Base-by-base conservation (phyloP, 1,140 invertebrate species). In the Venustaconcha ellipsiformis region DNA sequence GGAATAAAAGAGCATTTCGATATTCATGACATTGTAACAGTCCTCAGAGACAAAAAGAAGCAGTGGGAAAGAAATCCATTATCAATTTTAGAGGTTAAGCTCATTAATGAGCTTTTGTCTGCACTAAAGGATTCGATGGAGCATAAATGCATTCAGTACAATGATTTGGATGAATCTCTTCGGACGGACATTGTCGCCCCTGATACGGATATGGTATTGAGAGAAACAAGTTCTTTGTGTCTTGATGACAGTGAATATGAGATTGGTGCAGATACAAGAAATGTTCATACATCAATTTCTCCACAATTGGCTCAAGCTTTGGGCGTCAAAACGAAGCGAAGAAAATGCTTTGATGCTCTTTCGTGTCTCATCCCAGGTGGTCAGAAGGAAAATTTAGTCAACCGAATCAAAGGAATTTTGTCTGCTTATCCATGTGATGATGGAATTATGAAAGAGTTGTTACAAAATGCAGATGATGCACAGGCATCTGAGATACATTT, bases 381-480 rank as follows among this genome's bases (percentile, higher is more conserved):
- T 2, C 86, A 85, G 67, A 76, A 82, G 57, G 86, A 88, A 64
- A 74, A 78, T 57, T 72, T 88, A 18, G 82, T 83, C 8, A 83
- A 71, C 48, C 69, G 86, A n/a, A 77, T 88, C 11, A 81, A 80
- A 65, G 64, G 81, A 11, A 83, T 88, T 60, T 64, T 88, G 57
- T 67, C 72, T 15, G 80, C 82, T 8, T 88, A 88, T 74, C 85
- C 86, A 11, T 82, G 79, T 57, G 85, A 85, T 55, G 60, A 64
- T 14, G 80, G 74, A 48, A 65, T 87, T 20, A 60, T 85, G 12
- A 86, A 88, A 70, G 86, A 88, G 76, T 74, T 88, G 26, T 48
- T 88, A 1, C 86, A 87, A 72, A 88, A 96, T 81, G 85, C 88
- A 30, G 88, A 89, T 76, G 88, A 89, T 80, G 86, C 86, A 67